These are phyloP conservation scores for Cygnus atratus DNA, from an alignment of 2,113 vertebrate genomes.

Conservation along the genomic window DNA sequence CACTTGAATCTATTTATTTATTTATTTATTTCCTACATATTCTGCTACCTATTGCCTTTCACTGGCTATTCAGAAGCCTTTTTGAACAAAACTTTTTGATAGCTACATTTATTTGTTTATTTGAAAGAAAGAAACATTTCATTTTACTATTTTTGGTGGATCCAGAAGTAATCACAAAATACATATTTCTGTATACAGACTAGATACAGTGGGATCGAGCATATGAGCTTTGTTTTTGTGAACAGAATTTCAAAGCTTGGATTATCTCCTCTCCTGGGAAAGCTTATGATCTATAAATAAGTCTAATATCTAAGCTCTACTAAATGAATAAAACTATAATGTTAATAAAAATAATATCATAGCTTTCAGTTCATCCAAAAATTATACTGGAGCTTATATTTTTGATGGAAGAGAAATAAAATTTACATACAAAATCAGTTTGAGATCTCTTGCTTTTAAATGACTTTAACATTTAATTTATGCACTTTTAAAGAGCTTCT, in stretches of 20 bases:
- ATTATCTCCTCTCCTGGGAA: background rate
- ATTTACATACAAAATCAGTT: background rate
- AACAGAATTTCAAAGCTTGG: background rate
- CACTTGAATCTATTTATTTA: background rate
- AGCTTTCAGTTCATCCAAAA: background rate
- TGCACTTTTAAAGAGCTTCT: background rate
- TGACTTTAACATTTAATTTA: background rate
- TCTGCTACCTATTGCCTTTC: background rate
- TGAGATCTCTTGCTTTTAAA: background rate
- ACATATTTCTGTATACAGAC: background rate
- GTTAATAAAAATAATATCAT: background rate
- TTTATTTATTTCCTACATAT: too few species aligned
- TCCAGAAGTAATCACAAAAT: background rate
- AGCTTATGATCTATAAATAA: background rate
- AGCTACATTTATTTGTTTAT: background rate
- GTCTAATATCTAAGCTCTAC: background rate
- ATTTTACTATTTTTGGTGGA: background rate
- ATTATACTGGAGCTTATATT: background rate
- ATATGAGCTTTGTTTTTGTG: background rate
- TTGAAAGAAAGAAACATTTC: background rate
- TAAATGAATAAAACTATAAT: background rate
- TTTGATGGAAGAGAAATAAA: background rate
- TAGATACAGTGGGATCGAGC: background rate
- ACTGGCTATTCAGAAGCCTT: background rate
- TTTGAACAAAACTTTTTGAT: background rate